Percentiles rank a stretch among this genome's conserved stretches.
Evolutionary conservation across 1,140 invertebrate species (phyloP).

Genomic region (Adelges cooleyi): DNA sequence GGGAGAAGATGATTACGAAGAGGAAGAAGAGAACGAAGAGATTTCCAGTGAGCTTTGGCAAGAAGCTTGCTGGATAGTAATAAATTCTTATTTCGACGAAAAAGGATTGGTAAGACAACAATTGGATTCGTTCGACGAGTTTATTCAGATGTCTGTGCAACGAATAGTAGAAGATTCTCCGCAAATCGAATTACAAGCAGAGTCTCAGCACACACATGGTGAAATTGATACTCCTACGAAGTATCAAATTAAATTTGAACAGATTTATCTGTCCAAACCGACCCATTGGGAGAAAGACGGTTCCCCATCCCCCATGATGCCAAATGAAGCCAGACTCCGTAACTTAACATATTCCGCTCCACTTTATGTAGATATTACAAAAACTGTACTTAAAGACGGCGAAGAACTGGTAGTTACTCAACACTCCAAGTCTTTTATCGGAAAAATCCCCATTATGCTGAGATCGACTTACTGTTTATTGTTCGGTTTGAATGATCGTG

Average conservation of each 20-base stretch:
- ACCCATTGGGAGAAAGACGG: slow-evolving; percentile 99
- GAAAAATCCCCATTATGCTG: slow-evolving; percentile 99
- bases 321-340: slow-evolving; percentile 85
- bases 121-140: slow-evolving; percentile 98
- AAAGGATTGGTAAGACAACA: slow-evolving; percentile 98
- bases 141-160: slow-evolving; percentile 99
- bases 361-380: slow-evolving; percentile 95
- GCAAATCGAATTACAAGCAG: slow-evolving; percentile 91
- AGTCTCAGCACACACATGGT: slow-evolving; percentile 87
- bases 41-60: slow-evolving; percentile 94
- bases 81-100: slow-evolving; percentile 98
- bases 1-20: slow-evolving; percentile 37
- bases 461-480: slow-evolving; percentile 92
- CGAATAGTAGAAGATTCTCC: slow-evolving; percentile 97
- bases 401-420: slow-evolving; percentile 86
- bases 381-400: slow-evolving; percentile 82
- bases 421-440: slow-evolving; percentile 96
- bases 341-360: slow-evolving; percentile 93
- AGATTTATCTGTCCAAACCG: slow-evolving; percentile 96
- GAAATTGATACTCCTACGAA: slow-evolving; percentile 83
- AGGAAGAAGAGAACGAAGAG: slow-evolving; percentile 71
- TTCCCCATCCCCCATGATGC: slow-evolving; percentile 97
- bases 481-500: slow-evolving; percentile 87
- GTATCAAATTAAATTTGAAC: slow-evolving; percentile 93
- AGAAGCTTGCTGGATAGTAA: slow-evolving; percentile 99